Evolutionary conservation across 2,888 invertebrate genomes (phyloP).

Genomic region (Apomyelois bistriatella): DNA sequence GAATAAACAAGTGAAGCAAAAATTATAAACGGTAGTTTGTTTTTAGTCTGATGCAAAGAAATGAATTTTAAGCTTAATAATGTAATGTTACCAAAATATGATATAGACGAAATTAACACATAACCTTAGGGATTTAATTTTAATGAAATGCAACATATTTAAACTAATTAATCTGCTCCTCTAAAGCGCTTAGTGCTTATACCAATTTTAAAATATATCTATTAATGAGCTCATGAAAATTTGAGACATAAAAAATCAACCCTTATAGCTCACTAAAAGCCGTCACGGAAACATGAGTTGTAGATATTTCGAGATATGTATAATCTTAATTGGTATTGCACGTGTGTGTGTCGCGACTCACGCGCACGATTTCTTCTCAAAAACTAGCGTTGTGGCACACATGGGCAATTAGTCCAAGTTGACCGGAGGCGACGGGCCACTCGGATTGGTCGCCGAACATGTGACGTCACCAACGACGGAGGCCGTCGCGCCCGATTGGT

Average conservation of each 20-base stretch:
- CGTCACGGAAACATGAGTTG: slow-evolving; percentile 6
- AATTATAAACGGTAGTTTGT: background rate
- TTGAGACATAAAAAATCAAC: background rate
- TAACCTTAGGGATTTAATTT: no score
- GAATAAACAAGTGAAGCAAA: background rate
- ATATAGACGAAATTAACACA: no score
- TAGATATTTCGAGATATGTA: background rate
- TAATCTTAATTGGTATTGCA: slow-evolving; percentile 18
- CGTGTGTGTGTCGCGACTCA: slow-evolving; percentile 55
- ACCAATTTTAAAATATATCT: no score
- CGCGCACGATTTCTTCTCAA: slow-evolving; percentile 69
- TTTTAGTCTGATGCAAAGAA: no score
- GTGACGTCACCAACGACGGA: slow-evolving; percentile 75
- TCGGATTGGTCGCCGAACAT: slow-evolving; percentile 63
- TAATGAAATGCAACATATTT: no score
- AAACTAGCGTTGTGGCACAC: slow-evolving; percentile 74
- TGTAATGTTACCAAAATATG: no score
- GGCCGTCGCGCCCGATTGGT: slow-evolving; percentile 78
- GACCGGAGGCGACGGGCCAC: slow-evolving; percentile 73
- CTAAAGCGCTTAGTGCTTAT: no score
- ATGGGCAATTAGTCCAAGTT: slow-evolving; percentile 79
- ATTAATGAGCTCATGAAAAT: no score
- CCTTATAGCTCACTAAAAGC: background rate
- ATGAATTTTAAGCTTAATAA: no score
- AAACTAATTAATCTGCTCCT: no score